A percentile compares a stretch with the other conserved stretches of the same genome.
Conservation (phyloP, 2,888 invertebrate genomes). For the Pomacea canaliculata region DNA sequence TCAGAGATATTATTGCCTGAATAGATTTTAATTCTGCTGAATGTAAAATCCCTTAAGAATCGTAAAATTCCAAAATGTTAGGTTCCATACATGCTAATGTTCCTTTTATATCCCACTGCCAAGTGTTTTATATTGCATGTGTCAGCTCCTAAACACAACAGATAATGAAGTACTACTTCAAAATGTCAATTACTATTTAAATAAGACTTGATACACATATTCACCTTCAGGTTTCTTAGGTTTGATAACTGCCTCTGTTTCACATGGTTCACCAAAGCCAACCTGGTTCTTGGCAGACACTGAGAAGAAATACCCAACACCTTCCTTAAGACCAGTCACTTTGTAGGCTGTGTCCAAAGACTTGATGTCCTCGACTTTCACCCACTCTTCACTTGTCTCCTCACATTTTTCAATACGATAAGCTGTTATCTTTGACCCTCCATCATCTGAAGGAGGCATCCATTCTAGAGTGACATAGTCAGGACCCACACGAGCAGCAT, state of each 20-base stretch:
- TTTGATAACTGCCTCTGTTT: conserved; percentile 39
- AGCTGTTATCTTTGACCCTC: conserved; percentile 52
- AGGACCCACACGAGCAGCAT: conserved; percentile 40
- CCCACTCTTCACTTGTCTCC: conserved; percentile 41
- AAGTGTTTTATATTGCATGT: no score
- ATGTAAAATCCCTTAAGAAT: no score
- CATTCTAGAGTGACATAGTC: conserved; percentile 48
- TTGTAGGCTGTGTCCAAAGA: conserved; percentile 39
- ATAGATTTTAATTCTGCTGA: no score
- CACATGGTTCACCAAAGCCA: conserved; percentile 40
- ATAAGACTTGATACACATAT: background rate
- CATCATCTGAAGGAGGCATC: conserved; percentile 48
- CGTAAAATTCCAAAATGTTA: no score
- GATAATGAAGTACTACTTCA: background rate
- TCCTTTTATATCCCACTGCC: no score
- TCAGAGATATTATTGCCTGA: no score
- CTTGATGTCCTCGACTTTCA: conserved; percentile 39
- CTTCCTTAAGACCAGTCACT: conserved; percentile 45
- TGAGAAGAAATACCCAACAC: conserved; percentile 56
- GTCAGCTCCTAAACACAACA: no score
- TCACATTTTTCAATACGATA: conserved; percentile 46
- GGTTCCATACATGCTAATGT: no score
- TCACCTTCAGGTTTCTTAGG: conserved; percentile 41
- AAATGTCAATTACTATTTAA: background rate
- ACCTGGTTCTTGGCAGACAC: conserved; percentile 60